These are phyloP conservation scores for Myzus persicae DNA, from an alignment of 1,140 invertebrate species.

Conservation along the genomic window DNA sequence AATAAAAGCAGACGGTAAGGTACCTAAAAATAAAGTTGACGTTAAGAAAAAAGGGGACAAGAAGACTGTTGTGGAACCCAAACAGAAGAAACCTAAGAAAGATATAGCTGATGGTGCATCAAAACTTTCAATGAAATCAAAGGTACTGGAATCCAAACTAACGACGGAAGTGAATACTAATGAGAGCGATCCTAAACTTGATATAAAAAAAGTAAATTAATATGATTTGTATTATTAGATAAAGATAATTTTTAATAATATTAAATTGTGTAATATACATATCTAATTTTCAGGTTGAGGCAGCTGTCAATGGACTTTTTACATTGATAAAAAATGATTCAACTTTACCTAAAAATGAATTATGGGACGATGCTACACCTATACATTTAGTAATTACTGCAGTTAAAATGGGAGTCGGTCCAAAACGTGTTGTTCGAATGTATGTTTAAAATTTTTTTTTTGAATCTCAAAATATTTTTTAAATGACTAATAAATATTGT, in stretches of 20 bases:
- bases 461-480: neutral
- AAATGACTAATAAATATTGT: neutral
- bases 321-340: slow-evolving; percentile 1
- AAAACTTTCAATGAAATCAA: slow-evolving; percentile 8
- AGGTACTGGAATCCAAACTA: neutral
- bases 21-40: neutral
- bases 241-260: neutral
- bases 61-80: neutral
- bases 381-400: slow-evolving; percentile 41
- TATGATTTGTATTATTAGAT: neutral
- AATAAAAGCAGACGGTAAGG: neutral
- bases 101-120: neutral
- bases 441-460: neutral
- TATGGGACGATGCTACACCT: slow-evolving; percentile 43
- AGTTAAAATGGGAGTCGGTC: slow-evolving; percentile 47
- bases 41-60: neutral
- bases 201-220: slow-evolving; percentile 27
- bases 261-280: neutral
- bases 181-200: slow-evolving; percentile 7
- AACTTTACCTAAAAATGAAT: slow-evolving; percentile 18
- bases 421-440: slow-evolving; percentile 47
- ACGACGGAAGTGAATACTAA: neutral
- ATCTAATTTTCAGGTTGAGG: slow-evolving; percentile 15
- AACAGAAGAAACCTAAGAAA: slow-evolving; percentile 28
- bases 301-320: slow-evolving; percentile 38